Conservation (phyloP, 2,113 vertebrate genomes). For the Corythoichthys intestinalis region DNA sequence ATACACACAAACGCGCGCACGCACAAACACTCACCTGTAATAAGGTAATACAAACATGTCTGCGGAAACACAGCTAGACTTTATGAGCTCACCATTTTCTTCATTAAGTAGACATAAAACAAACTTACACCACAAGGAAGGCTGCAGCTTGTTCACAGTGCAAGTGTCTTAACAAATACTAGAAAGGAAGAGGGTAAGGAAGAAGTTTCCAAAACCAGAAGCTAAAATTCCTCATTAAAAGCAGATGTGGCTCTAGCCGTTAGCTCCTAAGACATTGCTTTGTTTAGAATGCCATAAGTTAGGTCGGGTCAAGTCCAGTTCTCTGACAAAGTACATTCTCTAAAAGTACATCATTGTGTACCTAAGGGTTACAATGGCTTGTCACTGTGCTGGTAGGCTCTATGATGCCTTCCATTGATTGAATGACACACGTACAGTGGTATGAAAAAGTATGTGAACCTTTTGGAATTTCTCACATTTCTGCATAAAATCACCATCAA, state of each 20-base stretch:
- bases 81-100: conserved; percentile 49
- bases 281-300: neutral
- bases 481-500: no score
- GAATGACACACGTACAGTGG: no score
- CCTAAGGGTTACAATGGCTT: neutral
- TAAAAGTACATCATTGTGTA: no score
- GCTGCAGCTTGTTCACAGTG: conserved; percentile 2
- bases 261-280: neutral
- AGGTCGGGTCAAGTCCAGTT: neutral
- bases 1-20: conserved; percentile 32
- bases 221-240: neutral
- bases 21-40: conserved; percentile 55
- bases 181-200: neutral
- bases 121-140: conserved; percentile 36
- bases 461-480: no score
- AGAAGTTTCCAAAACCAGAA: neutral
- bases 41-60: conserved; percentile 63
- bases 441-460: no score
- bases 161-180: neutral
- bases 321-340: neutral
- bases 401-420: neutral
- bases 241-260: neutral
- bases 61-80: conserved; percentile 54
- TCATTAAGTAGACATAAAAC: conserved; percentile 47
- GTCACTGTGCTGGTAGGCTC: neutral